Base-by-base conservation (phyloP, 2,797 vertebrate genomes). In the Threskiornis aethiopicus region DNA sequence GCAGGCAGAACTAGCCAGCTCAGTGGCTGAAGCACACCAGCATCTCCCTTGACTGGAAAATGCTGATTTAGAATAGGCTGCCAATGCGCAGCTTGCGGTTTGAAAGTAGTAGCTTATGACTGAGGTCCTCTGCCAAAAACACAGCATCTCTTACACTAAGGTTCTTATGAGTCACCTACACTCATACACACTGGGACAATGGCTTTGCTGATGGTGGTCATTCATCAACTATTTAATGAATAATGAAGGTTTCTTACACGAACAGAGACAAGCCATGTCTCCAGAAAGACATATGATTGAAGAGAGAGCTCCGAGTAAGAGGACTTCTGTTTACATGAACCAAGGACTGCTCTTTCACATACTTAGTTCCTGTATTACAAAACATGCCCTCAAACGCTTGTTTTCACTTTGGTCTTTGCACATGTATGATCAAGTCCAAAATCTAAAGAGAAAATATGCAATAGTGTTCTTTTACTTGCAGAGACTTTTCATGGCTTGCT, bases 401-500 rank as follows among this genome's bases (percentile, higher is more conserved):
- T 57, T 87, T 92, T 84, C 46, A 62, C 66, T 82, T 92, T 51
- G 37, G 24, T 75, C 49, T 93, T 61, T 66, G 62, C 92, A 77
- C 16, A 44, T 3, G 3, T 17, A 47, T 59, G 76, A 69, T 31
- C 33, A 54, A 94, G n/a, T 20, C 10, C 33, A 80, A 94, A 93
- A 79, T 28, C 15, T 61, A 79, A 70, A 75, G 0, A 49, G 31
- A 91, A 95, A 72, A 66, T 35, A 89, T 1, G 1, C 20, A 85
- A 13, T 13, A 46, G 16, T 39, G 9, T 67, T 90, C 9, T 59
- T 91, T 42, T 16, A 84, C 21, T 69, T 80, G 6, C 6, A 71
- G n/a, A 93, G 11, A 51, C 3, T 70, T 86, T 31, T 66, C 10
- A 64, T 14, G 9, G 33, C 18, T 66, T 91, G 20, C 35, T 67